Evolutionary conservation across 2,888 invertebrate genomes (phyloP).

Genomic region (Lepeophtheirus nordmannii): DNA sequence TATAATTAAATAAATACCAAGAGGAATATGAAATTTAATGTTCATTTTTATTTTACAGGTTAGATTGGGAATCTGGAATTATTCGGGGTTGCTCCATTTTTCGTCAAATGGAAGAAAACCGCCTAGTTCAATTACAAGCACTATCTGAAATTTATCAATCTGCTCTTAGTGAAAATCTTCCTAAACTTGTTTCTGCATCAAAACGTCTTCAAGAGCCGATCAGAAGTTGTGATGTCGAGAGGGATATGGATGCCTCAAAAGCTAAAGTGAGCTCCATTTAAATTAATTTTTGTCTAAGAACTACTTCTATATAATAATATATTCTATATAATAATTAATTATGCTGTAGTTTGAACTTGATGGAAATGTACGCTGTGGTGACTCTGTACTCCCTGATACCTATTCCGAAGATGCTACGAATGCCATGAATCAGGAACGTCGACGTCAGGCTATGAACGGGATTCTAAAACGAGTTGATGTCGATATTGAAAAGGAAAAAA

Average conservation of each 20-base stretch:
- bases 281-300: conserved; percentile 31
- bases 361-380: conserved; percentile 33
- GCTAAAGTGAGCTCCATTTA: conserved; percentile 36
- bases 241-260: conserved; percentile 48
- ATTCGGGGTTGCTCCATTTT: conserved; percentile 68
- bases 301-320: neutral
- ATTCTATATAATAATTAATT: no score
- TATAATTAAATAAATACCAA: no score
- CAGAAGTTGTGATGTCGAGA: conserved; percentile 41
- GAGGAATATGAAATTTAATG: no score
- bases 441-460: conserved; percentile 70
- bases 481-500: conserved; percentile 72
- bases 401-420: conserved; percentile 86
- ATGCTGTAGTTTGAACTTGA: neutral
- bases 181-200: conserved; percentile 9
- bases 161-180: conserved; percentile 47
- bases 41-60: conserved; percentile 35
- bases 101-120: conserved; percentile 74
- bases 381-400: conserved; percentile 79
- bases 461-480: conserved; percentile 67
- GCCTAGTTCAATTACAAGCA: conserved; percentile 62
- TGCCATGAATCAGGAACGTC: conserved; percentile 76
- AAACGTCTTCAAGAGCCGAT: conserved; percentile 49
- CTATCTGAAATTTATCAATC: conserved; percentile 43
- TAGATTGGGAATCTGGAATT: conserved; percentile 83